Base-by-base conservation (phyloP, 2,797 vertebrate genomes). In the Odontamblyopus lacepedii region DNA sequence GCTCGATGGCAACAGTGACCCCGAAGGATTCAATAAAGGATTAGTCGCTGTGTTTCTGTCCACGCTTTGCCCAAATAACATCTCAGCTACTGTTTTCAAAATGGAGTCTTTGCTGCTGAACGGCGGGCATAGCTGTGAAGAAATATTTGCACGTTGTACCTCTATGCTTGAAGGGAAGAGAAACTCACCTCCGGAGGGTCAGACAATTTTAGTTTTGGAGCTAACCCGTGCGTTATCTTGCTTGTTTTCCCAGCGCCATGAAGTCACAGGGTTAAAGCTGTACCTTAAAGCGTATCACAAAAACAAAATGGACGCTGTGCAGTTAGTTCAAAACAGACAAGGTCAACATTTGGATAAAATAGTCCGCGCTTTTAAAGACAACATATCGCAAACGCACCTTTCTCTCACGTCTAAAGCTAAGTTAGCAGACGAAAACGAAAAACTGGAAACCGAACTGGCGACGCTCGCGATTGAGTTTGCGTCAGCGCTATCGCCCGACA, bases 21-120 rank as follows among this genome's bases (percentile, higher is more conserved):
- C 84, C 0, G 86, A 91, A 19, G 82, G 92, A 1, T 92, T 95
- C 56, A 95, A 89, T 0, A 94, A 95, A 79, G 92, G 94, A 0
- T 91, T 94, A 56, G 94, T 93, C 0, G 95, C 95, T 0, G 71
- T 95, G 62, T 97, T 98, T 77, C 94, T 99, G 48, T 96, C 95
- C 23, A 88, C 93, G 0, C 86, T 98, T 7, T 90, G 88, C 73
- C 97, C 96, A 0, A 87, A 92, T 84, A 98, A 95, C 53, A 74
- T 94, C 9, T 91, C 89, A 0, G 92, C 96, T 0, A 93, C 92
- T 0, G 74, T 96, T 57, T 95, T 93, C 75, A 91, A 93, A 79
- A 94, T 98, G 95, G 95, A 96, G n/a, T 91, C 92, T 23, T 78
- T 94, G 2, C 89, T 96, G 75, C 92, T 95, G 53, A 87, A 83